These are phyloP conservation scores for Carassius carassius DNA, from an alignment of 2,113 vertebrate species.

Conservation along the genomic window DNA sequence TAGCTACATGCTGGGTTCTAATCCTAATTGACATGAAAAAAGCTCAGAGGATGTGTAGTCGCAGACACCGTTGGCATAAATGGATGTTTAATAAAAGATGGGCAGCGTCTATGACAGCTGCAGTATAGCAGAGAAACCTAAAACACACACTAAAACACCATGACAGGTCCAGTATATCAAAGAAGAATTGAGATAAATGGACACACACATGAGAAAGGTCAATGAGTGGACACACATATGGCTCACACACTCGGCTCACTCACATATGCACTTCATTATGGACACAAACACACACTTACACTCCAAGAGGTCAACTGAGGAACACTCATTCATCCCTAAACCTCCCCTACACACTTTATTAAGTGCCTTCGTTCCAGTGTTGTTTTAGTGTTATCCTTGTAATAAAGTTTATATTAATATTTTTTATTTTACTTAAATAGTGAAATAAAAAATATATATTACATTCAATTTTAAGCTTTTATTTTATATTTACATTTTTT, in stretches of 20 bases:
- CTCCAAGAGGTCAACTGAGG: slow-evolving; percentile 51
- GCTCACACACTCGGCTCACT: slow-evolving; percentile 35
- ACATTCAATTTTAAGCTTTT: not conserved
- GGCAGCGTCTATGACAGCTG: not conserved
- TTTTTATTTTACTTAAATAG: not conserved
- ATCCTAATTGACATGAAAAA: slow-evolving; percentile 81
- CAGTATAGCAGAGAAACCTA: slow-evolving; percentile 18
- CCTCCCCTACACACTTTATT: slow-evolving; percentile 4
- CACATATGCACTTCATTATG: slow-evolving; percentile 41
- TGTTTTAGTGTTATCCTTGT: not conserved
- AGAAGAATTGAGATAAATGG: slow-evolving; percentile 29
- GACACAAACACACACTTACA: slow-evolving; percentile 44
- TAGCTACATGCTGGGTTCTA: slow-evolving; percentile 79
- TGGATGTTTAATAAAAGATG: slow-evolving; percentile 34
- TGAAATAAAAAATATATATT: not conserved
- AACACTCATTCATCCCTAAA: slow-evolving; percentile 10
- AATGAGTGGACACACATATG: slow-evolving; percentile 44
- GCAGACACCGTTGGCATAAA: slow-evolving; percentile 3
- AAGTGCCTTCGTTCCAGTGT: not conserved
- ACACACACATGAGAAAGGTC: slow-evolving; percentile 34
- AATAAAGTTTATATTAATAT: not conserved
- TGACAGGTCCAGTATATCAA: slow-evolving; percentile 25
- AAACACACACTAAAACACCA: not conserved
- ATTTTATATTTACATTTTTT: too few relatives aligned
- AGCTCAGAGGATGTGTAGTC: slow-evolving; percentile 39